Percentiles rank a stretch among this genome's conserved stretches.
phyloP scores from a whole-genome alignment of 1,140 invertebrate genomes.

The Drosophila mauritiana region DNA sequence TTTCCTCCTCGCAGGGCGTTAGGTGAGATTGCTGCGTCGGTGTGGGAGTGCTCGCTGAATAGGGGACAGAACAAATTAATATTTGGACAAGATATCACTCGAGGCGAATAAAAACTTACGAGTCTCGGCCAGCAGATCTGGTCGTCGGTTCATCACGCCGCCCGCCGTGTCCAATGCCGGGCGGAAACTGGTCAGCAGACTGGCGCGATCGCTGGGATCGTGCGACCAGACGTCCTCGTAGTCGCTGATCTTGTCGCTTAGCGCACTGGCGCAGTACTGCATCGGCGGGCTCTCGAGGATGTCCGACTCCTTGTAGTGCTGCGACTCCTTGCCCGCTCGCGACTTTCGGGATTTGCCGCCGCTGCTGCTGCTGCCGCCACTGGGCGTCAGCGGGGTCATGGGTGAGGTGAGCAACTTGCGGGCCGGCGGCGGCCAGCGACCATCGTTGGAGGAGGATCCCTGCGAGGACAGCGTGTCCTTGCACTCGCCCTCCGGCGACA shows the following conservation, averaged over 20 bases:
- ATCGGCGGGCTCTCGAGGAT: constrained; percentile 92
- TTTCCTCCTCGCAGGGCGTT: constrained; percentile 83
- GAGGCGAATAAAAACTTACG: constrained; percentile 85
- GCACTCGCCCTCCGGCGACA: constrained; percentile 86
- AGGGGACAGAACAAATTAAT: neutral
- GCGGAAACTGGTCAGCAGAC: constrained; percentile 85
- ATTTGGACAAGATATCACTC: neutral
- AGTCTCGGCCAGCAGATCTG: constrained; percentile 89
- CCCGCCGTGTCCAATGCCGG: constrained; percentile 72
- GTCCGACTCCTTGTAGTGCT: constrained; percentile 92
- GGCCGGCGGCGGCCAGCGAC: constrained; percentile 71
- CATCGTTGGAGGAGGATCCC: constrained; percentile 85
- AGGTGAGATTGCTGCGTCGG: constrained; percentile 85
- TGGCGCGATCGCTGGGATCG: constrained; percentile 86
- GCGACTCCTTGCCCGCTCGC: constrained; percentile 86
- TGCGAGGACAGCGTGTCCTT: constrained; percentile 85
- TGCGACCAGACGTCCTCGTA: constrained; percentile 97
- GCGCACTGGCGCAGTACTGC: constrained; percentile 92
- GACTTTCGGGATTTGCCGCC: constrained; percentile 69
- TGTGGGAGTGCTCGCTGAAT: constrained; percentile 84
- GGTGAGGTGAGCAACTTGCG: constrained; percentile 72
- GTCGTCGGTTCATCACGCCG: constrained; percentile 86
- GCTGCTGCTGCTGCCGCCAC: constrained; percentile 19
- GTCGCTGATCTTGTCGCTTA: constrained; percentile 96
- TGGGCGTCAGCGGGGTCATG: constrained; percentile 40